A percentile compares a stretch with the other conserved stretches of the same genome.
Evolutionary conservation across 2,113 vertebrate species (phyloP).

Genomic region (Origma solitaria): DNA sequence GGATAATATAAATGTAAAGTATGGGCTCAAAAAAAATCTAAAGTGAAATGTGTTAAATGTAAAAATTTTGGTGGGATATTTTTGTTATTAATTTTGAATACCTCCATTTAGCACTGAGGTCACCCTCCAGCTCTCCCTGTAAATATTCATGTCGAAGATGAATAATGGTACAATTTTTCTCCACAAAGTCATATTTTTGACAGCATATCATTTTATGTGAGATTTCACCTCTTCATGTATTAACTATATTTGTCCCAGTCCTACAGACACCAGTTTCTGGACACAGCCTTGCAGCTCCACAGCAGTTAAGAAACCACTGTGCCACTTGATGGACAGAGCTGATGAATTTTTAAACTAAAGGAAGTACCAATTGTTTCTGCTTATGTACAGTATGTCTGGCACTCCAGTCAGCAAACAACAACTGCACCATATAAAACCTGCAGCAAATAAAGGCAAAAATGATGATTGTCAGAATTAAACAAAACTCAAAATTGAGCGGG

Average conservation of each 20-base stretch:
- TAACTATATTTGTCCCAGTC: not conserved
- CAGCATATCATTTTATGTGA: not conserved
- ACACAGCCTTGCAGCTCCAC: not conserved
- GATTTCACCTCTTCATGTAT: not conserved
- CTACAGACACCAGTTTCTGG: not conserved
- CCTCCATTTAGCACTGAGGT: not conserved
- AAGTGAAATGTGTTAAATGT: not conserved
- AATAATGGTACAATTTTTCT: not conserved
- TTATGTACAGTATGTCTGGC: rapidly evolving
- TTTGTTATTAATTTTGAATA: not conserved
- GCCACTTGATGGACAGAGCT: not conserved
- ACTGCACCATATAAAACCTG: rapidly evolving
- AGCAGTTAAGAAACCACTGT: not conserved
- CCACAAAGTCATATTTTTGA: not conserved
- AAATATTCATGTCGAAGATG: not conserved
- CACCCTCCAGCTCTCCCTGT: rapidly evolving
- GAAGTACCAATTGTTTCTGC: not conserved
- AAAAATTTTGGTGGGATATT: not conserved
- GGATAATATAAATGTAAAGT: not conserved
- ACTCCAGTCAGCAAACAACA: not conserved
- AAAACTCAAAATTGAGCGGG: not conserved
- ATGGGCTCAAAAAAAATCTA: not conserved
- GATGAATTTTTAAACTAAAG: not conserved
- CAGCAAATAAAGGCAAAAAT: not conserved
- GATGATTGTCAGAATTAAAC: rapidly evolving